A percentile compares a stretch with the other conserved stretches of the same genome.
Evolutionary conservation across 2,888 invertebrate species (phyloP).

Genomic region (Prionchulus punctatus): DNA sequence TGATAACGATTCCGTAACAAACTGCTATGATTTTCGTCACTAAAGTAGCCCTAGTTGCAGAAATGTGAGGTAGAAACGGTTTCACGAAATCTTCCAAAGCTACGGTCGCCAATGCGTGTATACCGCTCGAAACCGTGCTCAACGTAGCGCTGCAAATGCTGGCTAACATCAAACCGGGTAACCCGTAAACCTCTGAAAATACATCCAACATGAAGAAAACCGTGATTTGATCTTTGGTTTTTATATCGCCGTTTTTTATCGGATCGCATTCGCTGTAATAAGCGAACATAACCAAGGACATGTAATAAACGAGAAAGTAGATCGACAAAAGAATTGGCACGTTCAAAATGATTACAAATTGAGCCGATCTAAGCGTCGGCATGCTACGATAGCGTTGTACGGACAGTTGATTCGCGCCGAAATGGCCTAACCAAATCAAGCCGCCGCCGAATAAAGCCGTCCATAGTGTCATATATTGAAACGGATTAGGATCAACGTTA

Average conservation of each 20-base stretch:
- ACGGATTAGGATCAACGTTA: constrained; percentile 26
- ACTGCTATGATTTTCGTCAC: constrained; percentile 1
- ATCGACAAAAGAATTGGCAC: constrained; percentile 10
- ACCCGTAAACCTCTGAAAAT: constrained; percentile 4
- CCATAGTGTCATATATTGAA: constrained; percentile 29
- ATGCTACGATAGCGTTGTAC: constrained; percentile 11
- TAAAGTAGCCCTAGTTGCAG: too few species aligned
- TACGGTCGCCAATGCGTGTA: constrained; percentile 13
- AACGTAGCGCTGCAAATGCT: constrained; percentile 13
- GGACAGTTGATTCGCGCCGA: constrained; percentile 10
- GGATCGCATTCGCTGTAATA: constrained; percentile 19
- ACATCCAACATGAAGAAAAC: constrained; percentile 10
- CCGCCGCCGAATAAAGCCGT: constrained; percentile 28
- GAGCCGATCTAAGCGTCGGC: constrained; percentile 1
- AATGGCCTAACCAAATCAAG: constrained; percentile 24
- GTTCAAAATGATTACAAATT: constrained; percentile 1
- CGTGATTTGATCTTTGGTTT: constrained; percentile 11
- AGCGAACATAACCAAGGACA: constrained; percentile 23
- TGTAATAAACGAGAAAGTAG: constrained; percentile 21
- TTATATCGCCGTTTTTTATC: not conserved
- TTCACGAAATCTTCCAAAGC: constrained; percentile 9
- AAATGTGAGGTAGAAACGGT: not conserved
- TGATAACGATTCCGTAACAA: constrained; percentile 2
- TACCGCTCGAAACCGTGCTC: constrained; percentile 14
- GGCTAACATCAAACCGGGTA: constrained; percentile 13